A percentile compares a stretch with the other conserved stretches of the same genome.
These are phyloP conservation scores for Troilus luridus DNA, from an alignment of 2,888 invertebrate genomes.

Conservation along the genomic window DNA sequence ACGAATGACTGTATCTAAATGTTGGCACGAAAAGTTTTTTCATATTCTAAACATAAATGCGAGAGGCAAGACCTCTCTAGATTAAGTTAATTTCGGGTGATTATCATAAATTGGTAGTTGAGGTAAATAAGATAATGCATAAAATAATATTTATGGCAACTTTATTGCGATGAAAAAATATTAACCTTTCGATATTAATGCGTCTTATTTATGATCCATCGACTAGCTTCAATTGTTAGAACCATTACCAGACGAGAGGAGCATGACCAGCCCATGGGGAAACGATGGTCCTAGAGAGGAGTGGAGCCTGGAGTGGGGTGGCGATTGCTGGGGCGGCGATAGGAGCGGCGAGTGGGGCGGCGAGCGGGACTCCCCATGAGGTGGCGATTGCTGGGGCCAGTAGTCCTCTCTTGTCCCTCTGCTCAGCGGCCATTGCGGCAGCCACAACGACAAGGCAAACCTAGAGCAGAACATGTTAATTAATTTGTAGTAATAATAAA, in stretches of 20 bases:
- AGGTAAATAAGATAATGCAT: background rate
- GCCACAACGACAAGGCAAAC: conserved; percentile 44
- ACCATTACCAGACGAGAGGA: conserved; percentile 47
- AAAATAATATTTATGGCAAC: background rate
- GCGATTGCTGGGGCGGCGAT: background rate
- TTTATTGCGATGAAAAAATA: background rate
- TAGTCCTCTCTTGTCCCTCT: conserved; percentile 45
- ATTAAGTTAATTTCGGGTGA: too few species aligned
- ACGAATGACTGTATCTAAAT: too few species aligned
- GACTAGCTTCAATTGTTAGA: background rate
- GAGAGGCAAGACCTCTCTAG: too few species aligned
- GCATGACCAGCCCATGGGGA: conserved; percentile 9
- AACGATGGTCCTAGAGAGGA: conserved; percentile 35
- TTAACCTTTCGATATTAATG: background rate
- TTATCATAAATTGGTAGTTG: background rate
- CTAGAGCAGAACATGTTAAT: background rate
- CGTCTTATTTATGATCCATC: too few species aligned
- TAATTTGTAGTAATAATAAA: background rate
- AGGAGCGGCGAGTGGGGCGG: background rate
- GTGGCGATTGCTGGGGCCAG: background rate
- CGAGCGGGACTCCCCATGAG: too few species aligned
- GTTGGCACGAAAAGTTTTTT: too few species aligned
- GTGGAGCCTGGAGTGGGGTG: background rate
- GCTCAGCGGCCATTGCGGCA: conserved; percentile 37
- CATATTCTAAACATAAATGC: too few species aligned